Evolutionary conservation across 2,888 invertebrate species (phyloP).

Genomic region (Lithosia quadra): DNA sequence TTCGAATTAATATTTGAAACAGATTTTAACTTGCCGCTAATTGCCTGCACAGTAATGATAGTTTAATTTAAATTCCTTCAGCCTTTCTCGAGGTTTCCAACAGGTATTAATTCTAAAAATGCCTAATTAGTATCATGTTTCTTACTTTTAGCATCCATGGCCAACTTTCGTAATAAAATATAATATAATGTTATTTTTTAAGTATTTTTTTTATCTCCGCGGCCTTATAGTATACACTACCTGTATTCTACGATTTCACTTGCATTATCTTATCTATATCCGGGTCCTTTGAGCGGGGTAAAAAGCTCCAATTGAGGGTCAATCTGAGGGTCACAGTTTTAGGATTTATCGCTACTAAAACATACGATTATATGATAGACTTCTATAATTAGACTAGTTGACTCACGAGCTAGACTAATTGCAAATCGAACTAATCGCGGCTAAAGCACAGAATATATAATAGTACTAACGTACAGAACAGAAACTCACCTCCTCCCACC

Average conservation of each 20-base stretch:
- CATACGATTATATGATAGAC: too few relatives aligned
- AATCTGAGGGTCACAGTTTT: neutral
- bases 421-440: too few relatives aligned
- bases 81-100: neutral
- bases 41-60: neutral
- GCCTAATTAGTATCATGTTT: neutral
- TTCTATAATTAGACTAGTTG: too few relatives aligned
- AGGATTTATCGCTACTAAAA: neutral
- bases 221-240: neutral
- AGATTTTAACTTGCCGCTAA: neutral
- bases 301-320: neutral
- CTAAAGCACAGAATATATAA: too few relatives aligned
- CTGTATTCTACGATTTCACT: neutral
- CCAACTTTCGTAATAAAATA: conserved; percentile 1
- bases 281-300: neutral
- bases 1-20: neutral
- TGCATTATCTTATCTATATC: neutral
- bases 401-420: too few relatives aligned
- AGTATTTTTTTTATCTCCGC: neutral
- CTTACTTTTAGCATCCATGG: neutral
- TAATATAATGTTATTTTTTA: neutral
- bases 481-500: too few relatives aligned
- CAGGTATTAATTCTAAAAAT: neutral
- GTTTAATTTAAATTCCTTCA: conserved; percentile 1
- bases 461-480: too few relatives aligned